phyloP scores from a whole-genome alignment of 2,888 invertebrate genomes.

The Heliconius aoede region DNA sequence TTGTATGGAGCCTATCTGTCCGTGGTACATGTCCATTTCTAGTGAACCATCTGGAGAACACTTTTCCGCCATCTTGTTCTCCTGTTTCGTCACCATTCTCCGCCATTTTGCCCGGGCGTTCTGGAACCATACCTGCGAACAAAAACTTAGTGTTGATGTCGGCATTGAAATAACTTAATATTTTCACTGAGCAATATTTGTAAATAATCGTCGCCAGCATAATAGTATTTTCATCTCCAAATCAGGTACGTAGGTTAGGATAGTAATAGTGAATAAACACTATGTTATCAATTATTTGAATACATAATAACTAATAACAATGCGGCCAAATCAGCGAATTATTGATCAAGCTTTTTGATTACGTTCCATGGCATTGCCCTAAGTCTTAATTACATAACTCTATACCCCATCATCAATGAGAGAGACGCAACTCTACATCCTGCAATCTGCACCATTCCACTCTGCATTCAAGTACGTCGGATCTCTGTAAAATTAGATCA shows the following conservation, averaged over 20 bases:
- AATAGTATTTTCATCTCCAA: not conserved
- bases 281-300: not conserved
- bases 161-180: conserved; percentile 57
- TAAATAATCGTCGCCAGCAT: conserved; percentile 54
- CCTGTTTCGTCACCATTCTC: conserved; percentile 92
- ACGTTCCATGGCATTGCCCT: conserved; percentile 64
- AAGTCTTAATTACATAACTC: conserved; percentile 68
- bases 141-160: conserved; percentile 63
- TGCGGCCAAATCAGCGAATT: too few species aligned
- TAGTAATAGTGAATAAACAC: not conserved
- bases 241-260: not conserved
- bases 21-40: conserved; percentile 86
- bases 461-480: conserved; percentile 22
- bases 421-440: conserved; percentile 55
- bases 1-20: conserved; percentile 86
- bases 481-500: conserved; percentile 41
- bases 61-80: conserved; percentile 88
- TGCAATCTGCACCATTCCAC: conserved; percentile 28
- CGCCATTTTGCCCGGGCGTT: conserved; percentile 97
- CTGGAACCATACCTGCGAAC: conserved; percentile 96
- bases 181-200: conserved; percentile 50
- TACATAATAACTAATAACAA: not conserved
- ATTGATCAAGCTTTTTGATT: conserved; percentile 41
- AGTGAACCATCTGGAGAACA: conserved; percentile 86
- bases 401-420: conserved; percentile 48